A percentile compares a stretch with the other conserved stretches of the same genome.
Conservation (phyloP, 2,113 vertebrate species). For the Spermophilus dauricus region DNA sequence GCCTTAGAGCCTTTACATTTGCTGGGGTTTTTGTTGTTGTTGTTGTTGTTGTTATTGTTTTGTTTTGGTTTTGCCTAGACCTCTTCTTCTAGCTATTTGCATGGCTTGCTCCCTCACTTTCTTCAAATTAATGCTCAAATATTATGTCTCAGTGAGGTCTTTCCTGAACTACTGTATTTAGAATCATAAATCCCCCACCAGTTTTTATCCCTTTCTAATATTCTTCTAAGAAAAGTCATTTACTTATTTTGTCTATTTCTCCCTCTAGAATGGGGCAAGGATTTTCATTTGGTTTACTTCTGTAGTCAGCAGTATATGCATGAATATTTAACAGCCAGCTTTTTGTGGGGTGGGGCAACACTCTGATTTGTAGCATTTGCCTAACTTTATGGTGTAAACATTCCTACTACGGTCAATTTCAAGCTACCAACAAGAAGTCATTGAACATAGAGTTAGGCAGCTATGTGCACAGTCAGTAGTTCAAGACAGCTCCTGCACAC, state of each 20-base stretch:
- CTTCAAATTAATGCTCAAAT: constrained; percentile 44
- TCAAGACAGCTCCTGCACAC: background rate
- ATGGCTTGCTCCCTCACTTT: background rate
- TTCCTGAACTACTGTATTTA: constrained; percentile 24
- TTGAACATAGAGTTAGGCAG: background rate
- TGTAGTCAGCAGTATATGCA: background rate
- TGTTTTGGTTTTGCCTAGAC: background rate
- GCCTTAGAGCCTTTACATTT: background rate
- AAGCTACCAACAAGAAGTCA: constrained; percentile 7
- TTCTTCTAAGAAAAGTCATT: background rate
- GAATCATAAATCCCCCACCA: background rate
- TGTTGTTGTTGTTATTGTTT: too few relatives aligned
- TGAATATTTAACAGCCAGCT: background rate
- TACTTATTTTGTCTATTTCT: background rate
- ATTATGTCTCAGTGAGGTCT: background rate
- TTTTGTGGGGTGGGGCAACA: background rate
- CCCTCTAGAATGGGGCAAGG: background rate
- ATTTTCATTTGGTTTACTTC: constrained; percentile 38
- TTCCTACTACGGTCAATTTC: background rate
- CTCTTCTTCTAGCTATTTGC: background rate
- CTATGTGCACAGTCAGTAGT: background rate
- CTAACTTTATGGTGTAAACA: background rate
- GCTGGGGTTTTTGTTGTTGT: too few relatives aligned
- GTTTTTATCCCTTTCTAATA: background rate
- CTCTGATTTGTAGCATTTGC: background rate